Conservation (phyloP, 2,113 vertebrate genomes). For the Empidonax alnorum region DNA sequence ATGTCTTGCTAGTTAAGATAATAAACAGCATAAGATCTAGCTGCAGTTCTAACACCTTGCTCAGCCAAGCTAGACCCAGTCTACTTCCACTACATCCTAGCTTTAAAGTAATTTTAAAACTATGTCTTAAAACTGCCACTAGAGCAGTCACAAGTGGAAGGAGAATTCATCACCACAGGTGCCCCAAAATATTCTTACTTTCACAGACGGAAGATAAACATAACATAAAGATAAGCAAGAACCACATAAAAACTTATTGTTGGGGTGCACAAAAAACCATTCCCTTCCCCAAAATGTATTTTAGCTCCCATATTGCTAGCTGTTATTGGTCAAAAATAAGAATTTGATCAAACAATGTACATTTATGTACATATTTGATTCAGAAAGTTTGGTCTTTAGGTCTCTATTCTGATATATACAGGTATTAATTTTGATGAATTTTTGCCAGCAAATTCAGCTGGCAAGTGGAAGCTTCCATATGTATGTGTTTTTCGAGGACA, state of each 20-base stretch:
- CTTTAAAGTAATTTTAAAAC: background rate
- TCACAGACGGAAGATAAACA: background rate
- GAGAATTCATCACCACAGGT: background rate
- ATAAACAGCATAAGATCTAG: background rate
- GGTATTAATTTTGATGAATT: background rate
- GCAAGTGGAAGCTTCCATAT: background rate
- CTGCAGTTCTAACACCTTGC: background rate
- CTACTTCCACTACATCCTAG: background rate
- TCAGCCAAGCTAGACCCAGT: background rate
- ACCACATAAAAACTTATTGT: background rate
- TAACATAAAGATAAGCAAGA: background rate
- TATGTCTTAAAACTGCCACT: accelerated
- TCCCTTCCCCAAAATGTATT: background rate
- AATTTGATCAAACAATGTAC: background rate
- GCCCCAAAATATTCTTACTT: background rate
- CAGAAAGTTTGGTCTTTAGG: background rate
- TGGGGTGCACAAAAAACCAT: background rate
- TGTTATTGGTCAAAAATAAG: background rate
- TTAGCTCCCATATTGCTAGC: background rate
- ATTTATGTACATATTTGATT: background rate
- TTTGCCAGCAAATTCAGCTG: background rate
- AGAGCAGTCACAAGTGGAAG: background rate
- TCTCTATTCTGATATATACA: background rate
- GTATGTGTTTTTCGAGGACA: background rate
- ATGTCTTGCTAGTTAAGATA: background rate